Conservation (phyloP, 2,797 vertebrate species). For the Anabacerthia variegaticeps region DNA sequence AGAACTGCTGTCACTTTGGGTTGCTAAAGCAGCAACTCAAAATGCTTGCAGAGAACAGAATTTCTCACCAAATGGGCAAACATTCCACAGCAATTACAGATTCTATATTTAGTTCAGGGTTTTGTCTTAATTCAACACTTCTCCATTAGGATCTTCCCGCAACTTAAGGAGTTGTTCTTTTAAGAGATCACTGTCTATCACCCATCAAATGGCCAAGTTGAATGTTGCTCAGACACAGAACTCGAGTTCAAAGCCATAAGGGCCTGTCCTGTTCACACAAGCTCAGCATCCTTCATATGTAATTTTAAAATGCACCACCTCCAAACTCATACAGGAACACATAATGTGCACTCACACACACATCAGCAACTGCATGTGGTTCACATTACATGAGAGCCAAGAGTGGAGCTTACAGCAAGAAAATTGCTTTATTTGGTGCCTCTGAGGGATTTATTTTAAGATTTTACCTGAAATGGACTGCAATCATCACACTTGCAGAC, state of each 20-base stretch:
- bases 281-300: background rate
- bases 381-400: background rate
- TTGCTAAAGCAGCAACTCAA: background rate
- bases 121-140: background rate
- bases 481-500: background rate
- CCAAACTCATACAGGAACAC: background rate
- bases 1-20: background rate
- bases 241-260: background rate
- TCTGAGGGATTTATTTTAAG: background rate
- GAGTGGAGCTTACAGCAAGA: background rate
- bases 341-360: background rate
- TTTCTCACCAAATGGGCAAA: background rate
- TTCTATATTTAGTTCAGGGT: background rate
- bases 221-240: background rate
- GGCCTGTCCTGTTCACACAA: background rate
- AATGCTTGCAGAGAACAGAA: background rate
- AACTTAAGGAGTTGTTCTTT: background rate
- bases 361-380: background rate
- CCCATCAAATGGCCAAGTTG: accelerated
- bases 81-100: background rate
- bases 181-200: background rate
- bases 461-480: background rate
- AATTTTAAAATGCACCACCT: background rate
- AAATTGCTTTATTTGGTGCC: background rate
- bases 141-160: background rate